Conservation (phyloP, 1,140 invertebrate species). For the Caenorhabditis briggsae region DNA sequence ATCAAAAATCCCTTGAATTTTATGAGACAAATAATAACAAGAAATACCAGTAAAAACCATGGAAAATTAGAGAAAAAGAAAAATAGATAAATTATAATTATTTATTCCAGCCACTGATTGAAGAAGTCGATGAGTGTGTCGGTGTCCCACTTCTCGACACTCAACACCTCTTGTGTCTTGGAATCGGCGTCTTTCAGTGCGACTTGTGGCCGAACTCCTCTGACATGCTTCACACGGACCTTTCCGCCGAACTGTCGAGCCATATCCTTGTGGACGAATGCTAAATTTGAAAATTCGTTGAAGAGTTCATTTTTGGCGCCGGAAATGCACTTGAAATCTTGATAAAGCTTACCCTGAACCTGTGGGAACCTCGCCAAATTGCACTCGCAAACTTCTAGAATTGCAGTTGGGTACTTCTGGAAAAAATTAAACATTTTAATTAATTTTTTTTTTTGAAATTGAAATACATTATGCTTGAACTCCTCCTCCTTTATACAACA, state of each 20-base stretch:
- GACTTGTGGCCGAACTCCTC: constrained; percentile 74
- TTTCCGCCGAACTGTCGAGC: constrained; percentile 74
- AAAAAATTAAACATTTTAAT: constrained; percentile 49
- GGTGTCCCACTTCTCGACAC: constrained; percentile 75
- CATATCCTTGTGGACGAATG: constrained; percentile 75
- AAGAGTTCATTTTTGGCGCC: constrained; percentile 51
- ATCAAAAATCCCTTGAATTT: no score
- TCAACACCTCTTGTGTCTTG: constrained; percentile 65
- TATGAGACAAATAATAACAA: neutral
- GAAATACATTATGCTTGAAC: constrained; percentile 72
- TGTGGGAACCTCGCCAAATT: constrained; percentile 76
- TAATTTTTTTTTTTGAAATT: neutral
- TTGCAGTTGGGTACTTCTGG: constrained; percentile 74
- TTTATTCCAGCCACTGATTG: constrained; percentile 72
- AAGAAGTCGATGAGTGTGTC: constrained; percentile 74
- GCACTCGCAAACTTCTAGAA: constrained; percentile 76
- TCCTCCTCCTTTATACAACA: constrained; percentile 72
- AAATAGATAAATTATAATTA: neutral
- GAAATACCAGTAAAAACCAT: constrained; percentile 7
- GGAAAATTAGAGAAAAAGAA: neutral
- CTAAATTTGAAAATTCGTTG: no score
- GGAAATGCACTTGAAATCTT: constrained; percentile 74
- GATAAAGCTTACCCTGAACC: constrained; percentile 72
- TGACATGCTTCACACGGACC: constrained; percentile 72
- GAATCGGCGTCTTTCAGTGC: constrained; percentile 71